Evolutionary conservation across 2,113 vertebrate genomes (phyloP).

Genomic region (Girardinichthys multiradiatus): DNA sequence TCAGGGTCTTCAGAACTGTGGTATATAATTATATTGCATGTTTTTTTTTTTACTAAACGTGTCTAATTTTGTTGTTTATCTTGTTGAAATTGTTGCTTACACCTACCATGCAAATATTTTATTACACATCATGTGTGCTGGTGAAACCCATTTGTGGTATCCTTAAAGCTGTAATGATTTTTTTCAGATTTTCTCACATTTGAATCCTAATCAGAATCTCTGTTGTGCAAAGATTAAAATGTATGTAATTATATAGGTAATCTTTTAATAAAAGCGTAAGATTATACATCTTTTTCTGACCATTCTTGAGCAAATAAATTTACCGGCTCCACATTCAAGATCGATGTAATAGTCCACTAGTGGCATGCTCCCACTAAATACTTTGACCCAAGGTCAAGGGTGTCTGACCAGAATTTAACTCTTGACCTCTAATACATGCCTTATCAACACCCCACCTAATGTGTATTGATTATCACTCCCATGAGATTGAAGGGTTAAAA

Average conservation of each 20-base stretch:
- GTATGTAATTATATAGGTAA: neutral
- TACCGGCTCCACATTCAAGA: slow-evolving; percentile 15
- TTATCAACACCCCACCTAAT: slow-evolving; percentile 90
- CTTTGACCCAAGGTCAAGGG: slow-evolving; percentile 94
- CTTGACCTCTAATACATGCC: slow-evolving; percentile 93
- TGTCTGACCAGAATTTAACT: slow-evolving; percentile 94
- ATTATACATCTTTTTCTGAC: slow-evolving; percentile 1
- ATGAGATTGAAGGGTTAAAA: slow-evolving; percentile 69
- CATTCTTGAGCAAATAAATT: slow-evolving; percentile 34
- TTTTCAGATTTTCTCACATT: neutral
- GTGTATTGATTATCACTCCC: slow-evolving; percentile 88
- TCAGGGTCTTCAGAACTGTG: slow-evolving; percentile 55
- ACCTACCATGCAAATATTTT: slow-evolving; percentile 7
- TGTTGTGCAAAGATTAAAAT: neutral
- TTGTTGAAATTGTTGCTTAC: neutral
- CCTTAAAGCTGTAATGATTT: neutral
- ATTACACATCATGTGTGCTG: neutral
- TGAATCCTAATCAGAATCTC: neutral
- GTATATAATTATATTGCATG: slow-evolving; percentile 66
- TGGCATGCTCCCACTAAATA: slow-evolving; percentile 85
- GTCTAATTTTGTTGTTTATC: slow-evolving; percentile 12
- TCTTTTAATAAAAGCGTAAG: neutral
- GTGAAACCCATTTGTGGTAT: neutral
- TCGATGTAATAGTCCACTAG: slow-evolving; percentile 76
- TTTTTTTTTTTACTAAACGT: slow-evolving; percentile 15